Percentiles rank a stretch among this genome's conserved stretches.
These are phyloP conservation scores for Bugulina stolonifera DNA, from an alignment of 2,888 invertebrate genomes.

Conservation along the genomic window DNA sequence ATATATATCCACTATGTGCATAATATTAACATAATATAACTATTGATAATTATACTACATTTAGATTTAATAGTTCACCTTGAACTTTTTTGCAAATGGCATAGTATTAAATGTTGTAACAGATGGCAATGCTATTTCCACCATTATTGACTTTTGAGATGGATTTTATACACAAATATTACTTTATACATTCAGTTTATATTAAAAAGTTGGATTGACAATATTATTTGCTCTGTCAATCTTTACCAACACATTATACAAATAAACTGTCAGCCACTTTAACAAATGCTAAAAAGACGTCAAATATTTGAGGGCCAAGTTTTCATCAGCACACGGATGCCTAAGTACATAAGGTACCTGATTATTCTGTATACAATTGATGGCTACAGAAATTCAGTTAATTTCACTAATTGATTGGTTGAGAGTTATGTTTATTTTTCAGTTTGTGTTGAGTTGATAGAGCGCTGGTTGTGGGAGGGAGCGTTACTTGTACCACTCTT, in stretches of 20 bases:
- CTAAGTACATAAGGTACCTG: background rate
- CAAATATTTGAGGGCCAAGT: slow-evolving; percentile 6
- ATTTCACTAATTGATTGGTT: slow-evolving; percentile 25
- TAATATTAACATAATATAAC: no score
- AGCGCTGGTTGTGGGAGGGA: background rate
- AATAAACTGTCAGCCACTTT: slow-evolving; percentile 19
- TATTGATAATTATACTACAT: no score
- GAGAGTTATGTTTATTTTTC: slow-evolving; percentile 18
- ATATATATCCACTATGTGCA: no score
- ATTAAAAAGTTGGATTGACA: background rate
- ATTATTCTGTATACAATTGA: background rate
- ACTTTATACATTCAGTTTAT: background rate
- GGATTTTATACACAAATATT: background rate
- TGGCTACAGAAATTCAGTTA: background rate
- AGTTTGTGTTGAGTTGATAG: slow-evolving; percentile 8
- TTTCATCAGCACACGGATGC: background rate
- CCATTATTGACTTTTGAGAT: background rate
- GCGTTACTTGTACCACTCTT: slow-evolving; percentile 20
- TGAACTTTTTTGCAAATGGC: no score
- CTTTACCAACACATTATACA: background rate
- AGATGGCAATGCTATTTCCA: no score
- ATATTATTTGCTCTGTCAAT: slow-evolving; percentile 6
- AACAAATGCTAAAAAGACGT: background rate
- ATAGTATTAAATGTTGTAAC: no score
- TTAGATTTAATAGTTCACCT: no score